Percentiles rank a stretch among this genome's conserved stretches.
These are phyloP conservation scores for Zosterops lateralis DNA, from an alignment of 2,113 vertebrate genomes.

Conservation along the genomic window DNA sequence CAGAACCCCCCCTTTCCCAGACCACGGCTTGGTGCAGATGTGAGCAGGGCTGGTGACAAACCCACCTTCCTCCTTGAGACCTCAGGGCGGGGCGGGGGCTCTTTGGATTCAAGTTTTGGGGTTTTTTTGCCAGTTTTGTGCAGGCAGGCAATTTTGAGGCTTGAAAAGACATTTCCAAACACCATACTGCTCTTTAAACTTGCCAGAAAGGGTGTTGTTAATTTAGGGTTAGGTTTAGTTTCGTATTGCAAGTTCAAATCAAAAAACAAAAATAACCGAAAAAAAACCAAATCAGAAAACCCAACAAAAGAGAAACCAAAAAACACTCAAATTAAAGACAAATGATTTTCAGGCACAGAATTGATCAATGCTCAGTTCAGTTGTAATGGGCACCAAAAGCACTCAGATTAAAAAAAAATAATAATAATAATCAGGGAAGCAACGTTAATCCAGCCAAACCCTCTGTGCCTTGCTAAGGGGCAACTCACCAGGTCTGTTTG, in stretches of 20 bases:
- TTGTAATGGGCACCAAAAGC: constrained; percentile 67
- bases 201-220: constrained; percentile 78
- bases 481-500: constrained; percentile 61
- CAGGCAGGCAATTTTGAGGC: constrained; percentile 54
- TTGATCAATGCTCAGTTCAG: constrained; percentile 65
- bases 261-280: background rate
- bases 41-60: background rate
- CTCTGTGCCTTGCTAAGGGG: constrained; percentile 61
- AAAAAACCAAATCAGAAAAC: constrained; percentile 59
- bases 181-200: constrained; percentile 84
- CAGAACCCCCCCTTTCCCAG: constrained; percentile 3
- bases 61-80: constrained; percentile 25
- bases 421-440: constrained; percentile 48
- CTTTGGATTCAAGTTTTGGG: constrained; percentile 7
- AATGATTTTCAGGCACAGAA: constrained; percentile 73
- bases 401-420: constrained; percentile 61
- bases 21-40: constrained; percentile 8
- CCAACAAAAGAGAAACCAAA: constrained; percentile 65
- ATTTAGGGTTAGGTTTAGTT: constrained; percentile 77
- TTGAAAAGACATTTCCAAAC: constrained; percentile 60
- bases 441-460: constrained; percentile 58
- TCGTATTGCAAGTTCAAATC: constrained; percentile 76
- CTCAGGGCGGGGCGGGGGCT: background rate
- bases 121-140: constrained; percentile 40
- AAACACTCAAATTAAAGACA: constrained; percentile 71